phyloP scores from a whole-genome alignment of 2,797 vertebrate species.

The Rachycentron canadum region DNA sequence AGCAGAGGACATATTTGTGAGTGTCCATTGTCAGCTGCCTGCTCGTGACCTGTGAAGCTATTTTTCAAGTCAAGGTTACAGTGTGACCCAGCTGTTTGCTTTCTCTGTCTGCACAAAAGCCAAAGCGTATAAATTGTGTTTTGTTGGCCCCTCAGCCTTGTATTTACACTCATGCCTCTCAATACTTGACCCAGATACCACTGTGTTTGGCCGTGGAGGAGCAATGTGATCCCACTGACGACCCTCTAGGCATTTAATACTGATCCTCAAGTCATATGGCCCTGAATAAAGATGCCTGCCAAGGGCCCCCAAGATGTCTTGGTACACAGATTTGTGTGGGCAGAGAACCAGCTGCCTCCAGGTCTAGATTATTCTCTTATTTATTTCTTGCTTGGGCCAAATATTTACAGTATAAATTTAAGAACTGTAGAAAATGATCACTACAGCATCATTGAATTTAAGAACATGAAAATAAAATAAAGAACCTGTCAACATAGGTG shows the following conservation, averaged over 20 bases:
- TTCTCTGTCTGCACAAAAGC: slow-evolving; percentile 36
- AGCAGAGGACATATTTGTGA: slow-evolving; percentile 3
- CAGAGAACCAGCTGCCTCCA: slow-evolving; percentile 47
- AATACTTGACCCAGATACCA: slow-evolving; percentile 77
- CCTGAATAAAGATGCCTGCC: slow-evolving; percentile 41
- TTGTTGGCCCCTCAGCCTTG: slow-evolving; percentile 23
- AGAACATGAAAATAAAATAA: not conserved
- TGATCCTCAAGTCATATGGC: slow-evolving; percentile 67
- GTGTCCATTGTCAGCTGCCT: slow-evolving; percentile 5
- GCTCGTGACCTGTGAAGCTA: not conserved
- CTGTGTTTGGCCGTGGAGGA: slow-evolving; percentile 72
- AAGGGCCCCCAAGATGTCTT: slow-evolving; percentile 26
- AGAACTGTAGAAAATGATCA: not conserved
- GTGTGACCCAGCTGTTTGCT: slow-evolving; percentile 34
- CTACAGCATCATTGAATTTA: not conserved
- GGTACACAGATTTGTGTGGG: slow-evolving; percentile 4
- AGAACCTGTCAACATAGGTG: not conserved
- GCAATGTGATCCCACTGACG: slow-evolving; percentile 74
- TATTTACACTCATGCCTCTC: slow-evolving; percentile 3
- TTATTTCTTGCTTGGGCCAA: slow-evolving; percentile 10
- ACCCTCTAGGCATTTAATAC: slow-evolving; percentile 71
- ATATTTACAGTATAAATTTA: slow-evolving; percentile 10
- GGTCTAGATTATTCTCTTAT: slow-evolving; percentile 23
- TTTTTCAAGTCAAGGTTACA: slow-evolving; percentile 47
- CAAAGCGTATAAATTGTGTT: slow-evolving; percentile 46